Conservation (phyloP, 1,140 invertebrate genomes). For the Drosophila asahinai region DNA sequence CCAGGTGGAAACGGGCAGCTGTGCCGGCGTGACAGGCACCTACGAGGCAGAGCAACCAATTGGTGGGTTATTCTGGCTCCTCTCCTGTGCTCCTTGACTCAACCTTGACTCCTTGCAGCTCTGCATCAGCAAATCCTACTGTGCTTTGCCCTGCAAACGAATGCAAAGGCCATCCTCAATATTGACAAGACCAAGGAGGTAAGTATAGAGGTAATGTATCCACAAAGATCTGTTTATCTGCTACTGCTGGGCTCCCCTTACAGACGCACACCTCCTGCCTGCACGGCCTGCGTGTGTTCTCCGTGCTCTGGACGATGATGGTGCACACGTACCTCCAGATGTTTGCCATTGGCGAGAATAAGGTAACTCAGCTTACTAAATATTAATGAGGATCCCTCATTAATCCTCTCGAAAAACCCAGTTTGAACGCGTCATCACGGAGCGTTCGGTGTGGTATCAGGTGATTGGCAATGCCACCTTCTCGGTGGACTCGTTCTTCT, state of each 20-base stretch:
- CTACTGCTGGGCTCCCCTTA: constrained; percentile 12
- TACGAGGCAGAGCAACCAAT: constrained; percentile 76
- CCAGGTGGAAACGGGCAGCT: constrained; percentile 73
- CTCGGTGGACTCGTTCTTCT: constrained; percentile 97
- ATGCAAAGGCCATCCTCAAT: constrained; percentile 88
- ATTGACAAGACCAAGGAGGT: constrained; percentile 86
- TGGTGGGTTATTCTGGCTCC: constrained; percentile 37
- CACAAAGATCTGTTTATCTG: neutral
- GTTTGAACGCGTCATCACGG: constrained; percentile 90
- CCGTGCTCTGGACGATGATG: constrained; percentile 96
- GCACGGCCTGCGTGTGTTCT: constrained; percentile 94
- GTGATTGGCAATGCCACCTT: constrained; percentile 95
- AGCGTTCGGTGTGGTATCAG: constrained; percentile 92
- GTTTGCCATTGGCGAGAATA: constrained; percentile 91
- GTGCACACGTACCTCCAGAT: constrained; percentile 95
- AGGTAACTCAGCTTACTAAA: constrained; percentile 3
- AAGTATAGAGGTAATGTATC: constrained; percentile 20
- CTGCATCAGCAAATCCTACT: constrained; percentile 84
- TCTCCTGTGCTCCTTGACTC: no score
- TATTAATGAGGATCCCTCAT: neutral
- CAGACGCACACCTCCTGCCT: constrained; percentile 90
- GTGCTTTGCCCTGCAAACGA: constrained; percentile 86
- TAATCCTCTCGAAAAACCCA: constrained; percentile 62
- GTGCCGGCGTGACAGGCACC: constrained; percentile 63
- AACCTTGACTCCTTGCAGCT: constrained; percentile 60